Evolutionary conservation across 2,797 vertebrate genomes (phyloP).

Genomic region (Manis crassicaudata): DNA sequence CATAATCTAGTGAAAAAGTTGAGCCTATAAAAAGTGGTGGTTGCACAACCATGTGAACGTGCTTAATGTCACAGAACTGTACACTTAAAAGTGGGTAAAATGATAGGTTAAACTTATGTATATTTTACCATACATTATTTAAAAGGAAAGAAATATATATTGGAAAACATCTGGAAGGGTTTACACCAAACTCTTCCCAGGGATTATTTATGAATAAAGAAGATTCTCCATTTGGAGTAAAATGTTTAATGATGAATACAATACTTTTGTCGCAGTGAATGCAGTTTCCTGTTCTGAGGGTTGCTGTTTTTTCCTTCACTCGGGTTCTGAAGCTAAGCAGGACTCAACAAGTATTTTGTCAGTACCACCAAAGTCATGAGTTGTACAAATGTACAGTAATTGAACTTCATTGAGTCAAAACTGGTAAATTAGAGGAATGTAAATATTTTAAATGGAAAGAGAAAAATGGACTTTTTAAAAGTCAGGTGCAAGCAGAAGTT

Average conservation of each 20-base stretch:
- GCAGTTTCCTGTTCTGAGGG: background rate
- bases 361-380: background rate
- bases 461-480: background rate
- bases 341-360: constrained; percentile 13
- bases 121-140: background rate
- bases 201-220: background rate
- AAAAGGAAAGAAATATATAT: background rate
- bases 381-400: background rate
- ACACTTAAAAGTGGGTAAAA: background rate
- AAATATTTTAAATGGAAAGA: background rate
- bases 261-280: background rate
- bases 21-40: background rate
- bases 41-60: background rate
- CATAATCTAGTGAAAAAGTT: background rate
- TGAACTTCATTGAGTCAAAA: background rate
- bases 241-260: background rate
- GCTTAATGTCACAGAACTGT: background rate
- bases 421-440: background rate
- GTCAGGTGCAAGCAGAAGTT: background rate
- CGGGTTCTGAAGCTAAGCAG: background rate
- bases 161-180: background rate
- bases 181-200: background rate
- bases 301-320: background rate
- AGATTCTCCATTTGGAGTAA: background rate
- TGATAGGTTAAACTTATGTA: background rate